Conservation (phyloP, 2,888 invertebrate genomes). For the Xestia ashworthii region DNA sequence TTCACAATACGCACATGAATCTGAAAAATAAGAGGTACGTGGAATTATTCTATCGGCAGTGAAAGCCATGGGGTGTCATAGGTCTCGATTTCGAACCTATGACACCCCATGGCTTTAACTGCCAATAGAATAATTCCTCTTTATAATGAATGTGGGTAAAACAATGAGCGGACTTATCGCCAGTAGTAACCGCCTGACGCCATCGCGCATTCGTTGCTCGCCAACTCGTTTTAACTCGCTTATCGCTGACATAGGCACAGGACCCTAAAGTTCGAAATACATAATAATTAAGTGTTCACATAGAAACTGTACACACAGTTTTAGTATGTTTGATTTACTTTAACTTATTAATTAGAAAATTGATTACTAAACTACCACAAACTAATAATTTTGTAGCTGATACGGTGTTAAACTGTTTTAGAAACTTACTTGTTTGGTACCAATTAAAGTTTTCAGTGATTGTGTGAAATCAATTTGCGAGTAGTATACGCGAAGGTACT, state of each 20-base stretch:
- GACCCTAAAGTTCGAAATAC: neutral
- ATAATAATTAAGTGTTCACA: neutral
- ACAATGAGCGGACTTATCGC: neutral
- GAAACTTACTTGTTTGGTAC: neutral
- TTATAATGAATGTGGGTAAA: neutral
- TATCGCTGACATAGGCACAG: neutral
- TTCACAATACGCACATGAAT: too few species aligned
- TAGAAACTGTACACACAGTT: neutral
- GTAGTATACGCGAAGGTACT: neutral
- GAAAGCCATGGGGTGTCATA: too few species aligned
- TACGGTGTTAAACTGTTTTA: neutral
- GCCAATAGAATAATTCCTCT: too few species aligned
- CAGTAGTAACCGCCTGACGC: neutral
- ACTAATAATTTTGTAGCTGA: conserved; percentile 2
- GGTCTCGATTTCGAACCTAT: too few species aligned
- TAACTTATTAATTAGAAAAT: conserved; percentile 43
- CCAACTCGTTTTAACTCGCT: neutral
- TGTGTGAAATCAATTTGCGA: conserved; percentile 5
- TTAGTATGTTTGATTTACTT: conserved; percentile 31
- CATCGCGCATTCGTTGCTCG: neutral
- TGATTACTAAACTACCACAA: conserved; percentile 28
- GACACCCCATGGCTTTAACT: too few species aligned
- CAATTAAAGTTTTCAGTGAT: conserved; percentile 5
- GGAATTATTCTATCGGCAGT: too few species aligned
- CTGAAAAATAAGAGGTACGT: too few species aligned